Conservation (phyloP, 2,113 vertebrate genomes). For the Orientallactaga bullata region DNA sequence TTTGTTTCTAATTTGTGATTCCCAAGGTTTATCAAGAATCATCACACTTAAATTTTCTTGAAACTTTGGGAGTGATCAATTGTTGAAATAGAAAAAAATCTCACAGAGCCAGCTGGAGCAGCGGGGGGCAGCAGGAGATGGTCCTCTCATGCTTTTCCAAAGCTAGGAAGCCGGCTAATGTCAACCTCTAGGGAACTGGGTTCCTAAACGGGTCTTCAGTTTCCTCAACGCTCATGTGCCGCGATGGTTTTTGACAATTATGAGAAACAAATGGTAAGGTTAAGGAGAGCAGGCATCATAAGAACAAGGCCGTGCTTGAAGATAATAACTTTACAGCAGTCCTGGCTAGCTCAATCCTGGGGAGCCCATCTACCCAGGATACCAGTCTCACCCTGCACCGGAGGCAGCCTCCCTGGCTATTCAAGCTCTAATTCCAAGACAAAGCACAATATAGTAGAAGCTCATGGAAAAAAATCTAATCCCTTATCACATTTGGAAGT, state of each 20-base stretch:
- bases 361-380: not conserved
- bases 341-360: rapidly evolving
- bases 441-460: not conserved
- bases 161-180: not conserved
- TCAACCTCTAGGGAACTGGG: not conserved
- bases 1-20: slow-evolving; percentile 7
- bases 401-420: not conserved
- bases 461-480: slow-evolving; percentile 15
- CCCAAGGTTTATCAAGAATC: not conserved
- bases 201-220: not conserved
- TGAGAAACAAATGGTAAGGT: not conserved
- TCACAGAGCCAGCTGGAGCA: too few species aligned
- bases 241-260: not conserved
- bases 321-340: not conserved
- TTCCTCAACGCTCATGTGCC: not conserved
- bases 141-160: not conserved
- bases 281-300: not conserved
- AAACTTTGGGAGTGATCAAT: not conserved
- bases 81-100: not conserved
- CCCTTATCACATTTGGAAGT: not conserved
- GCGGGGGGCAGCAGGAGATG: rapidly evolving
- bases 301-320: not conserved
- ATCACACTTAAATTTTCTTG: not conserved
- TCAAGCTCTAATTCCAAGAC: not conserved
- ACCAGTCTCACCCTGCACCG: not conserved